Percentiles rank a stretch among this genome's conserved stretches.
Conservation (phyloP, 2,888 invertebrate species). For the Eupithecia insigniata region DNA sequence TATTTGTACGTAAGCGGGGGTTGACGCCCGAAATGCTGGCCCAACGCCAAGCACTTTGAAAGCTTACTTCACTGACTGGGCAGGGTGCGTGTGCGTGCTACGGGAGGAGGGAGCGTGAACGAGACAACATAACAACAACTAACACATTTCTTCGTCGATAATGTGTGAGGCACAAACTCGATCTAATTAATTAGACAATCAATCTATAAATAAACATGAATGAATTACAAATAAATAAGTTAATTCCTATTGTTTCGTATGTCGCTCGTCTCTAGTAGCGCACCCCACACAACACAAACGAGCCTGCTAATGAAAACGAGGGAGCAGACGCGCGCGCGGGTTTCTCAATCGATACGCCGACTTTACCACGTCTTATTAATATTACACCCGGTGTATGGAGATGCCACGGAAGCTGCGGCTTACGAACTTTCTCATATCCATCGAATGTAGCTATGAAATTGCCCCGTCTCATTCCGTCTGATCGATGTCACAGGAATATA, state of each 20-base stretch:
- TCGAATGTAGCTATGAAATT: neutral
- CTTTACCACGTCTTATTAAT: conserved; percentile 44
- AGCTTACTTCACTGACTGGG: conserved; percentile 18
- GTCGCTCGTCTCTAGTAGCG: neutral
- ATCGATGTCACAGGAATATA: neutral
- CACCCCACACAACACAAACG: neutral
- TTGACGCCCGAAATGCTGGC: conserved; percentile 72
- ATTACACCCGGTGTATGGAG: conserved; percentile 30
- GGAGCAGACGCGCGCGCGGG: conserved; percentile 49
- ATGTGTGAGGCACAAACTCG: neutral
- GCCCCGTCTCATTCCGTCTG: neutral
- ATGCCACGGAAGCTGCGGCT: conserved; percentile 25
- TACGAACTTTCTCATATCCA: conserved; percentile 23
- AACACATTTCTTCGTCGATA: neutral
- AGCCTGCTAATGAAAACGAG: conserved; percentile 55
- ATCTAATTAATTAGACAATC: neutral
- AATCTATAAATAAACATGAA: neutral
- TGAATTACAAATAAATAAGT: neutral
- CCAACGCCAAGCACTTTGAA: conserved; percentile 54
- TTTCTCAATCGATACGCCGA: conserved; percentile 51
- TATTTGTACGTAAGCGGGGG: conserved; percentile 55
- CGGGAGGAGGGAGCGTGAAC: neutral
- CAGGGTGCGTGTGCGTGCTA: neutral
- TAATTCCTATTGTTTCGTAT: neutral
- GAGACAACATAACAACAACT: neutral